Percentiles rank a stretch among this genome's conserved stretches.
phyloP scores from a whole-genome alignment of 1,140 invertebrate genomes.

The Condylostylus longicornis region DNA sequence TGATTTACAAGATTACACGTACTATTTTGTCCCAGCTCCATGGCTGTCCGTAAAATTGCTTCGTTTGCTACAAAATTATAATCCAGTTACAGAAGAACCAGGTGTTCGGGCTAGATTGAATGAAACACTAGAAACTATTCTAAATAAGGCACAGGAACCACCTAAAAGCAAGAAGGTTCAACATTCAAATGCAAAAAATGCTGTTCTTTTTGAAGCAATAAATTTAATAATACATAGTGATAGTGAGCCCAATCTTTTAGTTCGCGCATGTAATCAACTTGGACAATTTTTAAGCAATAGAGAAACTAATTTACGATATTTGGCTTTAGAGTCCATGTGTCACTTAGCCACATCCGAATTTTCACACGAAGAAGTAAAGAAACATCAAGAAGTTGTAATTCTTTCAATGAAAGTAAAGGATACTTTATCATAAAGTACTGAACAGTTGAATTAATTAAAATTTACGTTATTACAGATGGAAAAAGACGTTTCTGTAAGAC shows the following conservation, averaged over 20 bases:
- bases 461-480: slow-evolving; percentile 64
- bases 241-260: slow-evolving; percentile 90
- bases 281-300: slow-evolving; percentile 97
- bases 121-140: slow-evolving; percentile 98
- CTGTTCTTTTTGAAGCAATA: slow-evolving; percentile 98
- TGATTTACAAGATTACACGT: slow-evolving; percentile 98
- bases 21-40: slow-evolving; percentile 99
- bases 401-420: slow-evolving; percentile 70
- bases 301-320: slow-evolving; percentile 95
- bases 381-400: slow-evolving; percentile 99
- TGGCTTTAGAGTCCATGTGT: slow-evolving; percentile 99
- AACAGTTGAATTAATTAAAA: slow-evolving; percentile 10
- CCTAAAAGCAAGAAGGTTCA: slow-evolving; percentile 99
- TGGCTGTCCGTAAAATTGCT: slow-evolving; percentile 98
- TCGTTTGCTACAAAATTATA: slow-evolving; percentile 94
- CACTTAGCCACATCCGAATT: slow-evolving; percentile 97
- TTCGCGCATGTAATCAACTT: slow-evolving; percentile 95
- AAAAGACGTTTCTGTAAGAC: slow-evolving; percentile 95
- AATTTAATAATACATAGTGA: slow-evolving; percentile 99
- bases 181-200: slow-evolving; percentile 99
- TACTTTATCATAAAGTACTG: slow-evolving; percentile 1
- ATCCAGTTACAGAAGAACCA: slow-evolving; percentile 87
- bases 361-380: slow-evolving; percentile 99
- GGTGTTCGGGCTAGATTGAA: slow-evolving; percentile 87
- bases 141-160: slow-evolving; percentile 98